Base-by-base conservation (phyloP, 2,888 invertebrate genomes). In the Brachypalpus laphriformis region DNA sequence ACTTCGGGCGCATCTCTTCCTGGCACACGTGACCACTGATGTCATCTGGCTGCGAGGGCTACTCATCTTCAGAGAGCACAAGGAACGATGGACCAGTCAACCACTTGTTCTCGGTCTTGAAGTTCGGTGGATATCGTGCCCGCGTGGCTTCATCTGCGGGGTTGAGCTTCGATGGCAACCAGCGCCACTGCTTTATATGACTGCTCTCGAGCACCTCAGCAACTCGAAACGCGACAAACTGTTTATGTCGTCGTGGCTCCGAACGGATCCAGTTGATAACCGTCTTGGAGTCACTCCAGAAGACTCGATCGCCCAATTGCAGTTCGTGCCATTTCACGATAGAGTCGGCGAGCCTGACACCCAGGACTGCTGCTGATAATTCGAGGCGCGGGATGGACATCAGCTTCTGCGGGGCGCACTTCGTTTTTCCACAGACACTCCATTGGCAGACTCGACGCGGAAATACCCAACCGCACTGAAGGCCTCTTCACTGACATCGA, bases 371-470 rank as follows among this genome's bases (percentile, higher is more conserved):
- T 9, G 56, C 54, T n/a, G 54, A 63, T n/a, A 74, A 3, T 42
- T 74, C 74, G 3, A 63, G 54, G 14, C 63, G 51, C 3, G 54
- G 63, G 28, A 74, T 63, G 1, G 74, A 63, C 28, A 51, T 40
- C 31, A 59, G 7, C 14, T 54, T 54, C 18, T 42, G 31, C 1
- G 40, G 68, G 18, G 54, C 56, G 22, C 22, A 37, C 20, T 56
- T 54, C 5, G 54, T 54, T 9, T 68, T 68, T 1, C 54, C 54
- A 56, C 68, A 34, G 14, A 40, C n/a, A 54, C 22, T 16, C 28
- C 25, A 25, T n/a, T 42, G 6, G 4, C 42, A 40, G 42, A 25
- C 22, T 61, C 42, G 1, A 25, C n/a, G 1, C 31, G 14, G 0
- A 56, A 70, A 54, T 47, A 71, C 0, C 22, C 42, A 3, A 70